Percentiles rank a stretch among this genome's conserved stretches.
Evolutionary conservation across 2,113 vertebrate species (phyloP).

Genomic region (Urocitellus parryii): DNA sequence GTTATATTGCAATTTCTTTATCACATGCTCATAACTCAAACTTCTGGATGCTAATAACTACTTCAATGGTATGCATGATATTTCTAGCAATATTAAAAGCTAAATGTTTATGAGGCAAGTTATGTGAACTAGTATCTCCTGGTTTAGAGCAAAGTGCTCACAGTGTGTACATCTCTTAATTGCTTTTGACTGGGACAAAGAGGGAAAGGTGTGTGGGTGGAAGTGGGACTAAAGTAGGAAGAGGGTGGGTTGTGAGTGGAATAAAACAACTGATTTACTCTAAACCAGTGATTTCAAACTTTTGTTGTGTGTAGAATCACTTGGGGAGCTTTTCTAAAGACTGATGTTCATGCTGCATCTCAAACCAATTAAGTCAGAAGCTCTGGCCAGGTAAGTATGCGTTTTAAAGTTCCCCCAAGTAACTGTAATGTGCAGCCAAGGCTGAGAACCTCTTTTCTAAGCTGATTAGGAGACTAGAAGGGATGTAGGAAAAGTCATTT

Average conservation of each 20-base stretch:
- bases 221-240: neutral
- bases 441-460: conserved; percentile 15
- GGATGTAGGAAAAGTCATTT: neutral
- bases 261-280: neutral
- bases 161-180: neutral
- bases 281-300: neutral
- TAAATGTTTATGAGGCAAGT: neutral
- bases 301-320: neutral
- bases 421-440: neutral
- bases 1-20: neutral
- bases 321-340: neutral
- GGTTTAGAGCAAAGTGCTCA: neutral
- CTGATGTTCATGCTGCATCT: neutral
- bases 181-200: neutral
- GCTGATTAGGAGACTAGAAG: neutral
- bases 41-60: neutral
- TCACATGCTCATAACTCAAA: neutral
- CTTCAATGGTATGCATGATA: neutral
- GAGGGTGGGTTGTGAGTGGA: neutral
- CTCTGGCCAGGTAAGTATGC: neutral
- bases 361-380: conserved; percentile 7
- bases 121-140: neutral
- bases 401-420: conserved; percentile 10
- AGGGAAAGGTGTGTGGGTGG: neutral
- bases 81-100: neutral